phyloP scores from a whole-genome alignment of 2,888 invertebrate genomes.

The Erebia aethiops region DNA sequence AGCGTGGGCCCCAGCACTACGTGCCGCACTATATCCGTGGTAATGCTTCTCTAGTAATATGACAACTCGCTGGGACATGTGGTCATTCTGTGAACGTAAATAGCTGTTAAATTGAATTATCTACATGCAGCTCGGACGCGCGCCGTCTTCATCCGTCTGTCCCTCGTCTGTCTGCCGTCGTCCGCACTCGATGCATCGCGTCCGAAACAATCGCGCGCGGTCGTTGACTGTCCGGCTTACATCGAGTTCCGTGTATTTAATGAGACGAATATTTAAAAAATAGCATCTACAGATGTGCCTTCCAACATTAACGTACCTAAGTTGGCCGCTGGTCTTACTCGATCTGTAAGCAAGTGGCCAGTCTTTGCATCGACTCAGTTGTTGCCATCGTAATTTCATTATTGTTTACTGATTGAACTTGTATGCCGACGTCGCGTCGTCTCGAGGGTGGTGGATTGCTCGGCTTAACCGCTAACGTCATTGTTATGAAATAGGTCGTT shows the following conservation, averaged over 20 bases:
- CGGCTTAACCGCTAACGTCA: not conserved
- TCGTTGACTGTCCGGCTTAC: constrained; percentile 17
- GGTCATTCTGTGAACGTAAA: constrained; percentile 32
- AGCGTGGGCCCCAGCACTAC: no score
- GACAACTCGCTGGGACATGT: not conserved
- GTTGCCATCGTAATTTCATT: no score
- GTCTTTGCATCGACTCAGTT: no score
- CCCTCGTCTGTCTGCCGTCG: constrained; percentile 3
- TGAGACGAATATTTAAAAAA: not conserved
- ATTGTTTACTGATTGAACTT: no score
- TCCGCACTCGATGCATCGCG: constrained; percentile 39
- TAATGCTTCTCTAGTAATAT: not conserved
- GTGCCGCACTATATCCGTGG: not conserved
- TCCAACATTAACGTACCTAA: not conserved
- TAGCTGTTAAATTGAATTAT: constrained; percentile 50
- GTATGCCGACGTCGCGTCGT: no score
- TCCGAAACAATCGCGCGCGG: constrained; percentile 36
- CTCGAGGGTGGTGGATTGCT: not conserved
- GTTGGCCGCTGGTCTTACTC: not conserved
- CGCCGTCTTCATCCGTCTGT: constrained; percentile 17
- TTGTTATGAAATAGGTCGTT: not conserved
- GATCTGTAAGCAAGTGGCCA: not conserved
- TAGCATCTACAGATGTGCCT: not conserved
- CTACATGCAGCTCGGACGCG: constrained; percentile 24
- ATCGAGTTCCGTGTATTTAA: not conserved